phyloP scores from a whole-genome alignment of 2,888 invertebrate genomes.

The Lithophane semibrunnea region DNA sequence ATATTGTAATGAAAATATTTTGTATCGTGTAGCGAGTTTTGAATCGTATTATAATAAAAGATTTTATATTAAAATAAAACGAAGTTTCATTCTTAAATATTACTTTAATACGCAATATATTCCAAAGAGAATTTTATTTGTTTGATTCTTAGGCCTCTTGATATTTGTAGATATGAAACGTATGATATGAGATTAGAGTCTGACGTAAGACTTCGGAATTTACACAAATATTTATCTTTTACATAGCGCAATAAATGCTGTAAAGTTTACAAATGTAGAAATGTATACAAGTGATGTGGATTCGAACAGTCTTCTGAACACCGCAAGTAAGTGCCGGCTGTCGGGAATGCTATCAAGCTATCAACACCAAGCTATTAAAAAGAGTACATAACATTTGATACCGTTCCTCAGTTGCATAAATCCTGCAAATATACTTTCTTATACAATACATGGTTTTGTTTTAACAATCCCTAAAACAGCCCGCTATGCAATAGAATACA shows the following conservation, averaged over 20 bases:
- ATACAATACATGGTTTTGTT: slow-evolving; percentile 19
- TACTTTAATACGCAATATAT: slow-evolving; percentile 62
- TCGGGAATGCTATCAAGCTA: slow-evolving; percentile 9
- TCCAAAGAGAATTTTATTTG: slow-evolving; percentile 51
- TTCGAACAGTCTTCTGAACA: slow-evolving; percentile 47
- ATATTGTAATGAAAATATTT: slow-evolving; percentile 68
- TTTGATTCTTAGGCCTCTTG: slow-evolving; percentile 64
- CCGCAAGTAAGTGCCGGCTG: slow-evolving; percentile 7
- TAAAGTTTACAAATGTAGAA: slow-evolving; percentile 59
- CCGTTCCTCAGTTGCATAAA: slow-evolving; percentile 15
- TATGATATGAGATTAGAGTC: slow-evolving; percentile 66
- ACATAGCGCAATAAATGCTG: slow-evolving; percentile 49
- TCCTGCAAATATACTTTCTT: slow-evolving; percentile 12
- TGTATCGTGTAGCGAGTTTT: slow-evolving; percentile 64
- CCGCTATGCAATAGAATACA: slow-evolving; percentile 35
- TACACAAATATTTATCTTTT: slow-evolving; percentile 53
- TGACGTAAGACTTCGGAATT: slow-evolving; percentile 45
- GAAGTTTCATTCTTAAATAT: slow-evolving; percentile 55
- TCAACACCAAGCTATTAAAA: slow-evolving; percentile 27
- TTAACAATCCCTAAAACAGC: slow-evolving; percentile 13
- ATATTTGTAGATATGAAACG: slow-evolving; percentile 62
- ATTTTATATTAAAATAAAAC: slow-evolving; percentile 66
- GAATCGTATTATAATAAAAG: slow-evolving; percentile 62
- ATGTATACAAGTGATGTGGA: slow-evolving; percentile 54
- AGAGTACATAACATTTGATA: slow-evolving; percentile 24